Conservation (phyloP, 2,797 vertebrate genomes). For the Phoebastria nigripes region DNA sequence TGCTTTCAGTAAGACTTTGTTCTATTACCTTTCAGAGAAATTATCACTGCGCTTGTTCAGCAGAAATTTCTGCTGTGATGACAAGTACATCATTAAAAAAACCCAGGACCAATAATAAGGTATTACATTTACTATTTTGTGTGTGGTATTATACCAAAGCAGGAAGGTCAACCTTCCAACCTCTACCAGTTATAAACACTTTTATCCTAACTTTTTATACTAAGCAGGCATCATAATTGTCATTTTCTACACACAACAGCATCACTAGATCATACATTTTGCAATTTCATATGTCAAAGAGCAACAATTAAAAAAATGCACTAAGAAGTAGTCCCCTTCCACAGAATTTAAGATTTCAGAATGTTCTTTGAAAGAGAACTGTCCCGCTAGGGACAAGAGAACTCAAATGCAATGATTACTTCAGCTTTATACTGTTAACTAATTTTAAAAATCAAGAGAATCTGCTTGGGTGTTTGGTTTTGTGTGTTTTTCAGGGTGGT, state of each 20-base stretch:
- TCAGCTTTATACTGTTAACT: background rate
- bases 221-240: background rate
- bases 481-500: background rate
- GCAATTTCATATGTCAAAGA: rapidly evolving
- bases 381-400: background rate
- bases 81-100: background rate
- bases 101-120: background rate
- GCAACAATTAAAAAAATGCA: background rate
- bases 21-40: background rate
- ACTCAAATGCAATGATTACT: background rate
- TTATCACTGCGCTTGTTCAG: background rate
- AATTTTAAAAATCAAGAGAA: background rate
- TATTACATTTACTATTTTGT: rapidly evolving
- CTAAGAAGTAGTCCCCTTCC: background rate
- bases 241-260: rapidly evolving
- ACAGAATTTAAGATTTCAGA: background rate
- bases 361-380: background rate
- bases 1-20: background rate
- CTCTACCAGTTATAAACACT: background rate
- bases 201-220: background rate
- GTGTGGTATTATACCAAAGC: background rate
- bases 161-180: background rate
- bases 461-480: background rate
- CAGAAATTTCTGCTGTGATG: background rate
- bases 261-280: background rate